phyloP scores from a whole-genome alignment of 2,888 invertebrate genomes.

The Perizoma affinitatum region DNA sequence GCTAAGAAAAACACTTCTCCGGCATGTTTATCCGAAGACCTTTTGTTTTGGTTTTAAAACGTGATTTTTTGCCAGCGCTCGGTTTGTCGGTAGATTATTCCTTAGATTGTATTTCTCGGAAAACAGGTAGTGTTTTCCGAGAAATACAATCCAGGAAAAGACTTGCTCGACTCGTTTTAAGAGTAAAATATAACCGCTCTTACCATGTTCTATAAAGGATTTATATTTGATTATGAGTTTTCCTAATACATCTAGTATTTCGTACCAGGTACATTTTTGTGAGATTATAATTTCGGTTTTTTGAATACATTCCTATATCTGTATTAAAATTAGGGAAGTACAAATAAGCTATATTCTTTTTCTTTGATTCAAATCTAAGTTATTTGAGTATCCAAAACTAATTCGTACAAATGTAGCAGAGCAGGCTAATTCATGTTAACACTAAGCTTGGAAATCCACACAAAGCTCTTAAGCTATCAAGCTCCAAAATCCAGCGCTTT shows the following conservation, averaged over 20 bases:
- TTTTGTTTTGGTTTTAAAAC: slow-evolving; percentile 19
- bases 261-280: background rate
- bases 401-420: too few species aligned
- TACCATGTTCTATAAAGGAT: background rate
- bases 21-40: slow-evolving; percentile 22
- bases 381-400: too few species aligned
- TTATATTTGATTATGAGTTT: background rate
- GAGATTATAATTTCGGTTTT: background rate
- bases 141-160: background rate
- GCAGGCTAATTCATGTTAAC: too few species aligned
- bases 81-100: slow-evolving; percentile 5
- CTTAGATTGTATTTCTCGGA: too few species aligned
- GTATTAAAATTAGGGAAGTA: too few species aligned
- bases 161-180: slow-evolving; percentile 4
- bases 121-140: slow-evolving; percentile 1
- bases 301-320: too few species aligned
- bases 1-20: slow-evolving; percentile 16
- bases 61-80: slow-evolving; percentile 19
- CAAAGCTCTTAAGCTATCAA: too few species aligned
- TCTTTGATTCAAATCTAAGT: too few species aligned
- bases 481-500: too few species aligned
- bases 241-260: too few species aligned
- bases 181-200: slow-evolving; percentile 8
- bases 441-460: too few species aligned
- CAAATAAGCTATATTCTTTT: too few species aligned